These are phyloP conservation scores for Prinia subflava DNA, from an alignment of 2,113 vertebrate genomes.

Conservation along the genomic window DNA sequence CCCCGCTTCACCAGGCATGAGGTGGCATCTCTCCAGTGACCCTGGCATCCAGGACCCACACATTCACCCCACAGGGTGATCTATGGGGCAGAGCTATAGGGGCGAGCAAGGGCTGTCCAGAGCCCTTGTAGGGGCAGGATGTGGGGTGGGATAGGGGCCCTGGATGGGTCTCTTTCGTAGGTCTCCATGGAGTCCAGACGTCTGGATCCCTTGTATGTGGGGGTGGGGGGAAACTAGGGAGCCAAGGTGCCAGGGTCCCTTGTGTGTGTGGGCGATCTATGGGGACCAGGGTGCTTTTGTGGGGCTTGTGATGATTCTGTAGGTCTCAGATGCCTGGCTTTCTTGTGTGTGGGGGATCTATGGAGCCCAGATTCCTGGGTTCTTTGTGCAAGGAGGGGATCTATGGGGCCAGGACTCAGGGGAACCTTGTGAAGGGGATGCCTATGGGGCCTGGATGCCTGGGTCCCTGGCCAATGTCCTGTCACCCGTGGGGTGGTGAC, in stretches of 20 bases:
- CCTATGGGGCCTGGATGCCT: background rate
- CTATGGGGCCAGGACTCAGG: background rate
- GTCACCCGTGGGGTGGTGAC: background rate
- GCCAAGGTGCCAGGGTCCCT: background rate
- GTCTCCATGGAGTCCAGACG: background rate
- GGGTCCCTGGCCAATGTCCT: background rate
- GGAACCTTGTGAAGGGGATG: background rate
- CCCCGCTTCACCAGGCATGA: background rate
- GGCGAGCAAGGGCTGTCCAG: too few species aligned
- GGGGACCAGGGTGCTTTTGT: background rate
- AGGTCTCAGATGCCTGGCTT: background rate
- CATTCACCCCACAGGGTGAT: background rate
- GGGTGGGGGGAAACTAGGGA: background rate
- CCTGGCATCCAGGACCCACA: background rate
- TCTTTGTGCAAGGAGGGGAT: background rate
- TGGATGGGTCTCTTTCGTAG: background rate
- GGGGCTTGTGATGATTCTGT: background rate
- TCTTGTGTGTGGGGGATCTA: fast-evolving
- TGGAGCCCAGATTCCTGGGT: background rate
- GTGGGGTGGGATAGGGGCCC: background rate
- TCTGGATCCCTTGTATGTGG: background rate
- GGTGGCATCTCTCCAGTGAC: background rate
- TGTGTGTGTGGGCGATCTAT: background rate
- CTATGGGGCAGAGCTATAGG: background rate
- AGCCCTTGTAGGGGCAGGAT: background rate